Evolutionary conservation across 2,888 invertebrate genomes (phyloP).

Genomic region (Merodon equestris): DNA sequence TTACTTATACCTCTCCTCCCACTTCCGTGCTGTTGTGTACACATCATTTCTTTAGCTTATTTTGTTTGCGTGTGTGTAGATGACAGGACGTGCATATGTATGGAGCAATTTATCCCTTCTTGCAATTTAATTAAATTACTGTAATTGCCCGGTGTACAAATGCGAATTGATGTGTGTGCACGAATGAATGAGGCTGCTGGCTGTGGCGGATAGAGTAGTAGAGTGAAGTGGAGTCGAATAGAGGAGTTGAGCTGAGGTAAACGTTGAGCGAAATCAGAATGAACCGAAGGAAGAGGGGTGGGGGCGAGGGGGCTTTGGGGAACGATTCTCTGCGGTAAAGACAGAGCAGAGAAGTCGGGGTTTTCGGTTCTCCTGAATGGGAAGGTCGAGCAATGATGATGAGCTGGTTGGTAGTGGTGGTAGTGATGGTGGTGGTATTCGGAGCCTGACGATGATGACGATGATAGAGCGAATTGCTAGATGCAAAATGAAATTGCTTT

Average conservation of each 20-base stretch:
- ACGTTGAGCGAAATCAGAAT: constrained; percentile 17
- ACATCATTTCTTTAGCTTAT: constrained; percentile 61
- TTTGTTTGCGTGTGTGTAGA: constrained; percentile 36
- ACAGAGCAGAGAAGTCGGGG: background rate
- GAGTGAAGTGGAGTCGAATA: constrained; percentile 1
- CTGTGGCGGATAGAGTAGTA: background rate
- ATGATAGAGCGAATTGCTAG: constrained; percentile 68
- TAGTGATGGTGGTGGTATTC: too few relatives aligned
- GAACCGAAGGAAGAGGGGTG: constrained; percentile 4
- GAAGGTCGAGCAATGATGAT: too few relatives aligned
- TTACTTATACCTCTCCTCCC: constrained; percentile 3
- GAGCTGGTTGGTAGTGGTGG: constrained; percentile 9
- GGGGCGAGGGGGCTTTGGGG: constrained; percentile 31
- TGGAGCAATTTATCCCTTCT: constrained; percentile 68
- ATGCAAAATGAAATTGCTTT: constrained; percentile 69
- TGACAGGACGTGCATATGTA: constrained; percentile 51
- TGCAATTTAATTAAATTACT: constrained; percentile 69
- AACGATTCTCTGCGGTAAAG: too few relatives aligned
- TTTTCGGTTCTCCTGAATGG: too few relatives aligned
- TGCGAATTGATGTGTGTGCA: constrained; percentile 69
- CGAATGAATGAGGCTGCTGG: constrained; percentile 59
- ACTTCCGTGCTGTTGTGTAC: constrained; percentile 41
- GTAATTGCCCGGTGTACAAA: constrained; percentile 69
- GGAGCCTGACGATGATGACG: constrained; percentile 59
- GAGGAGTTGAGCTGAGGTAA: constrained; percentile 50